A percentile compares a stretch with the other conserved stretches of the same genome.
Evolutionary conservation across 2,888 invertebrate species (phyloP).

Genomic region (Pyralis farinalis): DNA sequence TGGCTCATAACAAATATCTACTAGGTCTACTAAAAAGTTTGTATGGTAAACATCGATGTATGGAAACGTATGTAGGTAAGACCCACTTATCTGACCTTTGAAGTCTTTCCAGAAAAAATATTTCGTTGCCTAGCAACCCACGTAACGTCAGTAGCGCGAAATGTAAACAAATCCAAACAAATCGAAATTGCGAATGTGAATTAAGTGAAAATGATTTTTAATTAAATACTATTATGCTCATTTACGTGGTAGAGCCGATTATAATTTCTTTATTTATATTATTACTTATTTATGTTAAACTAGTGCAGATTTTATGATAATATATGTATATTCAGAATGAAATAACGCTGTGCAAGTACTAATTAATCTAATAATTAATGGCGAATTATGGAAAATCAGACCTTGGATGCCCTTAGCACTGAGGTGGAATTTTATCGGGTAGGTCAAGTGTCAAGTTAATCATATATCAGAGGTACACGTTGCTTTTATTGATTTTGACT

Average conservation of each 20-base stretch:
- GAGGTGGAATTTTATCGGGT: conserved; percentile 79
- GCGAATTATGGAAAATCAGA: conserved; percentile 37
- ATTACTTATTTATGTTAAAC: conserved; percentile 3
- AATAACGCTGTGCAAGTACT: too few relatives aligned
- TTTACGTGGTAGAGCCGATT: conserved; percentile 6
- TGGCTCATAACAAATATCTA: too few relatives aligned
- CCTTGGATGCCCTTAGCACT: conserved; percentile 56
- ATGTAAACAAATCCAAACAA: conserved; percentile 57
- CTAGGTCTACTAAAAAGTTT: too few relatives aligned
- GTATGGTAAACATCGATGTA: too few relatives aligned
- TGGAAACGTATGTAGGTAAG: too few relatives aligned
- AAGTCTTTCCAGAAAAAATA: conserved; percentile 1
- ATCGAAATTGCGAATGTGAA: conserved; percentile 6
- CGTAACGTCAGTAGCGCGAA: conserved; percentile 48
- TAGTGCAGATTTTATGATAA: conserved; percentile 4
- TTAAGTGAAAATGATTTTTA: not conserved
- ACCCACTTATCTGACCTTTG: not conserved
- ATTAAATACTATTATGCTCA: conserved; percentile 11
- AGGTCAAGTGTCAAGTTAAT: too few relatives aligned
- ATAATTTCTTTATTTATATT: conserved; percentile 7
- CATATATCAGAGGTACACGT: too few relatives aligned
- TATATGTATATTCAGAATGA: not conserved
- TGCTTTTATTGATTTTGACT: too few relatives aligned
- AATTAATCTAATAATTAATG: too few relatives aligned
- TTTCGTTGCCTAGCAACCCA: conserved; percentile 53